Conservation (phyloP, 2,888 invertebrate species). For the Lordiphosa andalusiaca region DNA sequence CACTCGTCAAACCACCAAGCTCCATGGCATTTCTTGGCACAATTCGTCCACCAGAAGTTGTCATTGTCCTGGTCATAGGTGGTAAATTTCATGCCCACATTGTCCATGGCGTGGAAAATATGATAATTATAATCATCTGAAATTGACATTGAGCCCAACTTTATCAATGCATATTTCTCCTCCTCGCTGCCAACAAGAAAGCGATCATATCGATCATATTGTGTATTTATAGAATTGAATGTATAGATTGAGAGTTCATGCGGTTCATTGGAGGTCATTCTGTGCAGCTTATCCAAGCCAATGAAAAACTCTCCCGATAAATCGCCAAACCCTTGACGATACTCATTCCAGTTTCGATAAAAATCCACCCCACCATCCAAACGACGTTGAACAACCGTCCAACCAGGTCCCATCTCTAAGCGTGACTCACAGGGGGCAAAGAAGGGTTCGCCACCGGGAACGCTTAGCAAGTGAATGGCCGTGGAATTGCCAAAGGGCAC, state of each 20-base stretch:
- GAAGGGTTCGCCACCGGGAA: conserved; percentile 21
- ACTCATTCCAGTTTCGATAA: conserved; percentile 28
- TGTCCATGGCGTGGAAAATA: not conserved
- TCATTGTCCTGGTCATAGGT: conserved; percentile 32
- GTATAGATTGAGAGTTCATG: conserved; percentile 17
- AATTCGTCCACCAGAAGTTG: conserved; percentile 21
- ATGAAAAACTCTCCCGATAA: conserved; percentile 28
- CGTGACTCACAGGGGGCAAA: conserved; percentile 27
- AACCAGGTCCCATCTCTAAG: not conserved
- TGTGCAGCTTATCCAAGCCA: conserved; percentile 27
- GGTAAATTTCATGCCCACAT: conserved; percentile 16
- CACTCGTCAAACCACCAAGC: conserved; percentile 25
- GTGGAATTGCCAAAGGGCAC: conserved; percentile 8
- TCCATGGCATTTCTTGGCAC: conserved; percentile 18
- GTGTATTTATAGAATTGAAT: not conserved
- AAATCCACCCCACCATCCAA: conserved; percentile 29
- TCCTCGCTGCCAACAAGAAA: conserved; percentile 23
- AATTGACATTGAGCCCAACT: not conserved
- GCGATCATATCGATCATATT: not conserved
- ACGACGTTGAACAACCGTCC: conserved; percentile 29
- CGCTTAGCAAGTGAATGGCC: conserved; percentile 13
- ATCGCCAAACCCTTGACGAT: conserved; percentile 27
- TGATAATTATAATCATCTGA: not conserved
- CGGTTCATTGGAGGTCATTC: conserved; percentile 11
- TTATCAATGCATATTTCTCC: conserved; percentile 8